Evolutionary conservation across 2,888 invertebrate genomes (phyloP), one percentile per base, ranked within the genome.

Genomic region (Cantharis rustica): DNA sequence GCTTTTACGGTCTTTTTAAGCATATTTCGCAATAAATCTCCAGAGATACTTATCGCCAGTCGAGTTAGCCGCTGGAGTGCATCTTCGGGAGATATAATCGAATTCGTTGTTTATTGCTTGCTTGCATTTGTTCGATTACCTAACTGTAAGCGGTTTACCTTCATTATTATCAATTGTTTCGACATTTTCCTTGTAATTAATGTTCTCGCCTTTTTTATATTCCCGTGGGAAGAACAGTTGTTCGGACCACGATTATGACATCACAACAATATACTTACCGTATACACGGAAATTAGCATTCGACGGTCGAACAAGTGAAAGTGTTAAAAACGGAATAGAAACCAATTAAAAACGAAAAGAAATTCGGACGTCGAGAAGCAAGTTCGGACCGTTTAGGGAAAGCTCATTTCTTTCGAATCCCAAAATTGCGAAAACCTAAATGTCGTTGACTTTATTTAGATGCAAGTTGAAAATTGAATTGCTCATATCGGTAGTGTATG

Each of bases 111-210:
- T 64, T 64, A 64, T 64, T 66, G 17, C 64, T 66, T 13, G 17
- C n/a, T 66, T 66, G 47, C 20, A 15, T 23, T 20, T 23, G n/a
- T 66, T 66, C 63, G 16, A 63, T 63, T 63, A 63, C 63, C 23
- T 66, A 66, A 66, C 64, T 66, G 64, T 66, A 66, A 66, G 64
- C 20, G 23, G 64, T 15, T 66, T 23, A 66, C 64, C 64, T 66
- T 66, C 20, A 66, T 66, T 23, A 64, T 64, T 20, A 47, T 47
- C 47, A 47, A 47, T 47, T 47, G 47, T 47, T 47, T 47, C 47
- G 47, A n/a, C n/a, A 47, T 47, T 47, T 47, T 47, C 47, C n/a
- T n/a, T 47, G n/a, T 47, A n/a, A 47, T 47, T 47, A 47, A 47
- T 47, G 47, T 47, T 47, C 47, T 47, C 47, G 47, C 47, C 47